Conservation (phyloP, 2,888 invertebrate genomes). For the Malthinus flaveolus region DNA sequence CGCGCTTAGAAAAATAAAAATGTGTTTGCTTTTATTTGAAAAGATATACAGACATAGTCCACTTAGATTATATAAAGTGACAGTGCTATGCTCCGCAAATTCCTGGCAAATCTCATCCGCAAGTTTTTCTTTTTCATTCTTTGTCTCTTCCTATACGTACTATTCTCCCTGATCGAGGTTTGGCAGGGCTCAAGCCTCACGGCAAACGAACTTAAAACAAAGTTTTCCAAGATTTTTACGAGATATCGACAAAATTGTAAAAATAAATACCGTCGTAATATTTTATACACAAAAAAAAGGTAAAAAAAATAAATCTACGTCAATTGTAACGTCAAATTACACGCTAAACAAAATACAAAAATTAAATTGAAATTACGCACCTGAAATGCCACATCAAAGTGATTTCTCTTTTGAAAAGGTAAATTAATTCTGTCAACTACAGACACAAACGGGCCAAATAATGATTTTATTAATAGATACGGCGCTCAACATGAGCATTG, state of each 20-base stretch:
- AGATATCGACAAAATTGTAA: slow-evolving; percentile 31
- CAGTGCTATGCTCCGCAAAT: slow-evolving; percentile 45
- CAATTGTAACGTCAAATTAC: neutral
- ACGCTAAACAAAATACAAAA: slow-evolving; percentile 28
- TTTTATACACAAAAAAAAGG: no score
- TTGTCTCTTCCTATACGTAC: slow-evolving; percentile 46
- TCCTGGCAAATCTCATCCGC: slow-evolving; percentile 46
- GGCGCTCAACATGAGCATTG: slow-evolving; percentile 31
- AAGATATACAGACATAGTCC: slow-evolving; percentile 29
- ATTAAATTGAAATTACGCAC: slow-evolving; percentile 33
- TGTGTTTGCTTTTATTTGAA: slow-evolving; percentile 8
- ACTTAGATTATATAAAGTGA: slow-evolving; percentile 48
- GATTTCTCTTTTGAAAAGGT: slow-evolving; percentile 36
- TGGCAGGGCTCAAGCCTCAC: slow-evolving; percentile 35
- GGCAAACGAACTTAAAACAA: slow-evolving; percentile 48
- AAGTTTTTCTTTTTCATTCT: slow-evolving; percentile 45
- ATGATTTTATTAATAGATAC: slow-evolving; percentile 36
- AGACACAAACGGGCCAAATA: slow-evolving; percentile 32
- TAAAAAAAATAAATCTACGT: no score
- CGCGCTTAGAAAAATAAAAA: neutral
- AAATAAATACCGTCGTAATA: no score
- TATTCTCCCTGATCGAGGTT: slow-evolving; percentile 40
- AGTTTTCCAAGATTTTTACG: slow-evolving; percentile 42
- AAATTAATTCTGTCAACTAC: slow-evolving; percentile 46
- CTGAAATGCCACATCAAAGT: slow-evolving; percentile 41